Conservation (phyloP, 2,113 vertebrate species). For the Carassius auratus region DNA sequence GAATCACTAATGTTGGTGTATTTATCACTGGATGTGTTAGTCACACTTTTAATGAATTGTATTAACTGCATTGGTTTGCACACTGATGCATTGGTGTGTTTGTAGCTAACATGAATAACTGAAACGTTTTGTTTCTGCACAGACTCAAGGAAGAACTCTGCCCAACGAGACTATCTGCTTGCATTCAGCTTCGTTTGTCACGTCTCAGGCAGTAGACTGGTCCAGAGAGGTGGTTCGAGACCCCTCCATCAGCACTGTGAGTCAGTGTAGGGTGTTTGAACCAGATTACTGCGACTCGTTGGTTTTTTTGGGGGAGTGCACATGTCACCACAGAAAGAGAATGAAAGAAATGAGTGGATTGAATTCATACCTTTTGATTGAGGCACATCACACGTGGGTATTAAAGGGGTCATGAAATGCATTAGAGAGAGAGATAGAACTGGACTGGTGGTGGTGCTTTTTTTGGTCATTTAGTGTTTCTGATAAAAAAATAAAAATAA, state of each 20-base stretch:
- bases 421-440: no score
- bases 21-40: neutral
- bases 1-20: neutral
- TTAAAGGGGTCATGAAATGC: neutral
- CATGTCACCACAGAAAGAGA: neutral
- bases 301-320: neutral
- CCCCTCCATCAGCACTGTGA: conserved; percentile 82
- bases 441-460: no score
- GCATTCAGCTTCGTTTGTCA: conserved; percentile 76
- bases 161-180: conserved; percentile 88
- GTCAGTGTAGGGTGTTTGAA: conserved; percentile 55
- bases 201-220: conserved; percentile 81
- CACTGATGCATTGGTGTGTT: neutral
- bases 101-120: neutral
- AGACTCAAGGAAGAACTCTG: conserved; percentile 83
- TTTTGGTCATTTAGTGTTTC: no score
- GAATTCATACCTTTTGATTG: neutral
- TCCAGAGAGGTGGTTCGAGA: conserved; percentile 83
- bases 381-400: neutral
- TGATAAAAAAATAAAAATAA: no score
- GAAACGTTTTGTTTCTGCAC: conserved; percentile 15
- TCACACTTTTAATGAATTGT: neutral
- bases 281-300: neutral
- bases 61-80: neutral
- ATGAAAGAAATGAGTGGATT: neutral